These are phyloP conservation scores for Caenorhabditis sinica DNA, from an alignment of 2,888 invertebrate genomes.

Conservation along the genomic window DNA sequence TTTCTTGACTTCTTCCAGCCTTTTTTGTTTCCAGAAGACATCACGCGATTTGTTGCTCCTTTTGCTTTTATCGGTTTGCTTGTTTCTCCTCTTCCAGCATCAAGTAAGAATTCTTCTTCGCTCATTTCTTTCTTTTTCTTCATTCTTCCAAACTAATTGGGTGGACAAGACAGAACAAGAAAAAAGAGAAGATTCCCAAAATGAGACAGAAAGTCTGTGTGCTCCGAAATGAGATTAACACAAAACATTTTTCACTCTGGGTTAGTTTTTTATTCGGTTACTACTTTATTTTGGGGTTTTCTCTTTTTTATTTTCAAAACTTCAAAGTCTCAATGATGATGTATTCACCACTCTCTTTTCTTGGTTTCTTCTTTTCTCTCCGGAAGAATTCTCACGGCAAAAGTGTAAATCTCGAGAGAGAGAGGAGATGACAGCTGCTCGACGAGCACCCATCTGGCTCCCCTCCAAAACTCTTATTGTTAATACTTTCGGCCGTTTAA, in stretches of 20 bases:
- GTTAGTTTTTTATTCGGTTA: conserved; percentile 20
- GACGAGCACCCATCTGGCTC: conserved; percentile 33
- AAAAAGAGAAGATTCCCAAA: conserved; percentile 20
- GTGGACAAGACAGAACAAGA: conserved; percentile 10
- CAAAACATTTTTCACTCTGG: conserved; percentile 34
- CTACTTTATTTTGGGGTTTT: not conserved
- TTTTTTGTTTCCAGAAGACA: conserved; percentile 32
- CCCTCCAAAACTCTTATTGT: conserved; percentile 33
- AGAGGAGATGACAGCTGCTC: conserved; percentile 51
- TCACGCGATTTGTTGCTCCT: conserved; percentile 35
- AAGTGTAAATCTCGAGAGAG: conserved; percentile 52
- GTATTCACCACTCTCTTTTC: conserved; percentile 22
- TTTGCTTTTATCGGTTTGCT: conserved; percentile 33
- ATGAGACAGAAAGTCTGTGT: conserved; percentile 36
- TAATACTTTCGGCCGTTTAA: conserved; percentile 32
- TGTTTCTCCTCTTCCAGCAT: conserved; percentile 8
- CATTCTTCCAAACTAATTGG: conserved; percentile 49
- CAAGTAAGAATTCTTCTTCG: conserved; percentile 1
- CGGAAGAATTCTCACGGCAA: conserved; percentile 44
- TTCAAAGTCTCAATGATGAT: conserved; percentile 35
- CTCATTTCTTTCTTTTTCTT: conserved; percentile 9
- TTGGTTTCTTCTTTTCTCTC: conserved; percentile 9
- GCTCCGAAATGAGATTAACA: conserved; percentile 50
- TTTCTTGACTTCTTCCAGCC: conserved; percentile 8
- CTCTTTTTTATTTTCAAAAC: conserved; percentile 15